Conservation (phyloP, 92 coral and sea anemone genomes). For the Anthopleura xanthogrammica region DNA sequence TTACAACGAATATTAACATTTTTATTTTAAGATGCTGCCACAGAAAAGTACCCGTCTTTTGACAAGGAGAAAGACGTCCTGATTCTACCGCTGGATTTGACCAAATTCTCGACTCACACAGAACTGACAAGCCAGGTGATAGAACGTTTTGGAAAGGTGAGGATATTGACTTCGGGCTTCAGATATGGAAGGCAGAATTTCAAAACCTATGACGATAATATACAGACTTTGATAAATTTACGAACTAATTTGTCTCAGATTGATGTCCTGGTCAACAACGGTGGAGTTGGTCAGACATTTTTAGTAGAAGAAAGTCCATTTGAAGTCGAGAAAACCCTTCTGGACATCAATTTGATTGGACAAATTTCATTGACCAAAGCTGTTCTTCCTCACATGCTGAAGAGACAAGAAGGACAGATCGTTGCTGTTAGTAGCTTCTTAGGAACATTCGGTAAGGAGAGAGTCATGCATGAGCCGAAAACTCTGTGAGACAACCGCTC, state of each 20-base stretch:
- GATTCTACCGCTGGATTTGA: slow-evolving; percentile 54
- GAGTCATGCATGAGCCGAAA: too few species aligned
- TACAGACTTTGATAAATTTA: too few species aligned
- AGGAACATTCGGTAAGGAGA: slow-evolving; percentile 41
- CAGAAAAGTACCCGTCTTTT: neutral
- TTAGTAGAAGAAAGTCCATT: neutral
- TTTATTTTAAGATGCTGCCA: neutral
- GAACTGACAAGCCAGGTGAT: slow-evolving; percentile 30
- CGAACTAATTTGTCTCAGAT: slow-evolving; percentile 14
- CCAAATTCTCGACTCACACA: slow-evolving; percentile 37
- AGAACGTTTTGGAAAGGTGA: slow-evolving; percentile 52
- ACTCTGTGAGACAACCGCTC: too few species aligned
- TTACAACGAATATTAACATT: too few species aligned
- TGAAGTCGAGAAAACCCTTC: slow-evolving; percentile 29
- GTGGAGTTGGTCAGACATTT: slow-evolving; percentile 40
- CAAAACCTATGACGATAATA: too few species aligned
- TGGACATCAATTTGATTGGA: slow-evolving; percentile 51
- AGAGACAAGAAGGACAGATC: slow-evolving; percentile 44
- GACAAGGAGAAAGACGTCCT: slow-evolving; percentile 34
- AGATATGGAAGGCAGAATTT: too few species aligned
- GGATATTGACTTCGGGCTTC: neutral
- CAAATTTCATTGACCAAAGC: slow-evolving; percentile 58
- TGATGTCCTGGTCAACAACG: slow-evolving; percentile 57
- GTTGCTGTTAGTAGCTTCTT: slow-evolving; percentile 40
- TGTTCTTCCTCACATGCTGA: slow-evolving; percentile 55